These are phyloP conservation scores for Zeus faber DNA, from an alignment of 2,113 vertebrate species.

Conservation along the genomic window DNA sequence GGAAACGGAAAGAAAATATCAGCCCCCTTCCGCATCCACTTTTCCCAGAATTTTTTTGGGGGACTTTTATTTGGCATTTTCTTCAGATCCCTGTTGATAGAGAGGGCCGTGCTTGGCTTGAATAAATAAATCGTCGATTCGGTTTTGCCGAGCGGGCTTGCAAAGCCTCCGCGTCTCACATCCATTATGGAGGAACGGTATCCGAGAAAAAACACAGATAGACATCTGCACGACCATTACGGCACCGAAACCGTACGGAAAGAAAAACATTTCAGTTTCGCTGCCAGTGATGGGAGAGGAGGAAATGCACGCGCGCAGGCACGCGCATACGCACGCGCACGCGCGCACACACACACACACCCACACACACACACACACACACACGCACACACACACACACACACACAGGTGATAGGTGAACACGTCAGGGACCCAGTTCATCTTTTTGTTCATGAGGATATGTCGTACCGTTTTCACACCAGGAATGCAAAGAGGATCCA, in stretches of 20 bases:
- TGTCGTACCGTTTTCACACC: no score
- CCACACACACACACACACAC: no score
- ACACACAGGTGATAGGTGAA: no score
- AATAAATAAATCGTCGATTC: conserved; percentile 53
- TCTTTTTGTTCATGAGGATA: no score
- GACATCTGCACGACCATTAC: no score
- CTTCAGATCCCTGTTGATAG: conserved; percentile 33
- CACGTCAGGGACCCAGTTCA: no score
- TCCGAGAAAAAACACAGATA: not conserved
- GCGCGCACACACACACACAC: not conserved
- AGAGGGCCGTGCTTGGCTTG: conserved; percentile 16
- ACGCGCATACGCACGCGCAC: not conserved
- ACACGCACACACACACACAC: no score
- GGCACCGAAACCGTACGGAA: no score
- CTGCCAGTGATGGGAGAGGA: not conserved
- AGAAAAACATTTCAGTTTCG: no score
- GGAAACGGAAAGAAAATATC: conserved; percentile 42
- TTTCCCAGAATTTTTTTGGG: conserved; percentile 48
- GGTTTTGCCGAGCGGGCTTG: conserved; percentile 25
- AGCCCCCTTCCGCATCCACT: conserved; percentile 26
- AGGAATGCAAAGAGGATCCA: no score
- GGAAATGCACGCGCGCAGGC: not conserved
- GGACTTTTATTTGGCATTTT: conserved; percentile 37
- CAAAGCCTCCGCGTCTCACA: conserved; percentile 37
- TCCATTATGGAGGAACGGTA: no score